phyloP scores from a whole-genome alignment of 2,113 vertebrate genomes.

The Vulpes vulpes region DNA sequence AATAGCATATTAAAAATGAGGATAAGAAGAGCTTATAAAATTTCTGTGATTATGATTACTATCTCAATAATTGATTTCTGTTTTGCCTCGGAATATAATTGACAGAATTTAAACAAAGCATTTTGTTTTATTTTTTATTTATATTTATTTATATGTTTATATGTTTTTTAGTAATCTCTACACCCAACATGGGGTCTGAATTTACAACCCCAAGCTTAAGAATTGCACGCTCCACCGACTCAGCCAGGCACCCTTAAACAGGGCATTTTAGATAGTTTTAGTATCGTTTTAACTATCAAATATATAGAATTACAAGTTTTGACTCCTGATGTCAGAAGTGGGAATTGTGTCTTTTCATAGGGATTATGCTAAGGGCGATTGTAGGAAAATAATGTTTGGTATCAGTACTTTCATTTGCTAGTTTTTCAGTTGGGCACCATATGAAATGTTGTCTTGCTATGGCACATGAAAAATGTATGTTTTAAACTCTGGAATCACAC shows the following conservation, averaged over 20 bases:
- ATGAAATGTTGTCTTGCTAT: constrained; percentile 28
- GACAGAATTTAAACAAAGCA: not conserved
- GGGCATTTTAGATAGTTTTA: constrained; percentile 38
- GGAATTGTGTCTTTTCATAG: constrained; percentile 20
- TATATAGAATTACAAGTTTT: not conserved
- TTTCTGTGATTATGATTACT: constrained; percentile 5
- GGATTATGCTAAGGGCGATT: not conserved
- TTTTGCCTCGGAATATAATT: constrained; percentile 34
- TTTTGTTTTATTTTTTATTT: not conserved
- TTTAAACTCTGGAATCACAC: constrained; percentile 17
- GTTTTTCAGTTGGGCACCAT: not conserved
- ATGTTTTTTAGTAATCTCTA: not conserved
- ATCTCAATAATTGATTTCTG: not conserved
- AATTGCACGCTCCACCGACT: not conserved
- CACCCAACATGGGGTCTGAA: not conserved
- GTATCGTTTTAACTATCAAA: constrained; percentile 31
- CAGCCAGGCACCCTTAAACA: not conserved
- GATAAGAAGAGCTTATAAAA: not conserved
- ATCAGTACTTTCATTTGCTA: not conserved
- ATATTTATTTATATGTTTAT: not conserved
- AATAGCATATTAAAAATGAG: not conserved
- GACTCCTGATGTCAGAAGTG: not conserved
- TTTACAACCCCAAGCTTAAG: not conserved
- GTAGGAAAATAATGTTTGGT: constrained; percentile 12
- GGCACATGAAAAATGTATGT: not conserved